Percentiles rank a stretch among this genome's conserved stretches.
Evolutionary conservation across 2,888 invertebrate genomes (phyloP).

Genomic region (Margaritifera margaritifera): DNA sequence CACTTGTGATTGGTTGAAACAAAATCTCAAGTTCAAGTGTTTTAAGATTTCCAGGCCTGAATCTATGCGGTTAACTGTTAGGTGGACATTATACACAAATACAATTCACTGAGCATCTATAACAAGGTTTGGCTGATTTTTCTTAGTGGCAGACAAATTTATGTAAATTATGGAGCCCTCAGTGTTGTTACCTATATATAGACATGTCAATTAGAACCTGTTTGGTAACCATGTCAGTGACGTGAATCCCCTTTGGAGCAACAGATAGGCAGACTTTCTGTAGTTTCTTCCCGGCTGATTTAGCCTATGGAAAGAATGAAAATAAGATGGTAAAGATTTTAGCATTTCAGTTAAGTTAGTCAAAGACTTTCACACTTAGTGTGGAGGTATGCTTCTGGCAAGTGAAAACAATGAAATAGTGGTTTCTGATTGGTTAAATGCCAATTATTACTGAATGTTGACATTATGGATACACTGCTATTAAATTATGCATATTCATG

Average conservation of each 20-base stretch:
- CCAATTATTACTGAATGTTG: not conserved
- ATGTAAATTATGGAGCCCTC: not conserved
- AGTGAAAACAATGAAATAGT: not conserved
- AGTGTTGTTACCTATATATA: slow-evolving; percentile 83
- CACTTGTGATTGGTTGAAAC: no score
- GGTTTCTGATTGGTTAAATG: not conserved
- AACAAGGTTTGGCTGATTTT: no score
- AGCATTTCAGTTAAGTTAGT: no score
- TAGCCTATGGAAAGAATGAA: slow-evolving; percentile 72
- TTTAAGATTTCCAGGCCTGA: no score
- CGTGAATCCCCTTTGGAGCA: slow-evolving; percentile 84
- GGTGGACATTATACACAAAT: no score
- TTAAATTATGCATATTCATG: no score
- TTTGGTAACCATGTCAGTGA: slow-evolving; percentile 81
- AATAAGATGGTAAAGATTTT: not conserved
- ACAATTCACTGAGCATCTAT: no score
- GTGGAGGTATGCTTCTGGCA: not conserved
- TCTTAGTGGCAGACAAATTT: no score
- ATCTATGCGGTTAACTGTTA: no score
- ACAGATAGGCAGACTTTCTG: slow-evolving; percentile 82
- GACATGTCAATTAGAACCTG: slow-evolving; percentile 85
- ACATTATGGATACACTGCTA: not conserved
- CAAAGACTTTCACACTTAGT: no score
- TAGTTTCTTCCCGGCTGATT: slow-evolving; percentile 77
- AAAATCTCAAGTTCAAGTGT: no score